A percentile compares a stretch with the other conserved stretches of the same genome.
Evolutionary conservation across 2,797 vertebrate species (phyloP).

Genomic region (Sebastes reedi): DNA sequence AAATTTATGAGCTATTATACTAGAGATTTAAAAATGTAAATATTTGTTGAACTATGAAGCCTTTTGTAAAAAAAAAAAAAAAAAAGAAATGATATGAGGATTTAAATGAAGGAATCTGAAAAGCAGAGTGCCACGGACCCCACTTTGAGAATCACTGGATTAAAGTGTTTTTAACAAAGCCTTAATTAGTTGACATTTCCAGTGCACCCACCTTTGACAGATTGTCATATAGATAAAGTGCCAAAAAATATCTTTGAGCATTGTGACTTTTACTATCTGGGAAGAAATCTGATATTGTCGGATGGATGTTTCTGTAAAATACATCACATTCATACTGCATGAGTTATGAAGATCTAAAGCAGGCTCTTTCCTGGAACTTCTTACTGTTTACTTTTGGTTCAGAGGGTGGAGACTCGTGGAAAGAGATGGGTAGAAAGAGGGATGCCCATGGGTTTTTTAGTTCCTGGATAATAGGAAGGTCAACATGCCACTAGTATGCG

Average conservation of each 20-base stretch:
- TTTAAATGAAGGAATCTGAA: no score
- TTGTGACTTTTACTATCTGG: not conserved
- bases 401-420: constrained; percentile 11
- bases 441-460: constrained; percentile 23
- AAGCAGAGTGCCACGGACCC: no score
- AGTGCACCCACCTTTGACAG: not conserved
- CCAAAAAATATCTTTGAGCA: not conserved
- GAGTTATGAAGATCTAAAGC: not conserved
- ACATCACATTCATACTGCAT: not conserved
- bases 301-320: not conserved
- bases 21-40: no score
- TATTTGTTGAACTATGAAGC: no score
- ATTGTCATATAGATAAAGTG: not conserved
- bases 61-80: no score
- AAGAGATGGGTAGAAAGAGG: constrained; percentile 4
- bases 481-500: constrained; percentile 56
- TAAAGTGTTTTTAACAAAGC: not conserved
- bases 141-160: no score
- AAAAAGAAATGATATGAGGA: no score
- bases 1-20: no score
- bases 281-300: not conserved
- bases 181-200: not conserved
- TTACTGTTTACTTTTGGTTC: constrained; percentile 1
- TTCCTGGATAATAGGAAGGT: constrained; percentile 47
- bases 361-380: not conserved